These are phyloP conservation scores for Gryllus bimaculatus DNA, from an alignment of 1,140 invertebrate genomes.

Conservation along the genomic window DNA sequence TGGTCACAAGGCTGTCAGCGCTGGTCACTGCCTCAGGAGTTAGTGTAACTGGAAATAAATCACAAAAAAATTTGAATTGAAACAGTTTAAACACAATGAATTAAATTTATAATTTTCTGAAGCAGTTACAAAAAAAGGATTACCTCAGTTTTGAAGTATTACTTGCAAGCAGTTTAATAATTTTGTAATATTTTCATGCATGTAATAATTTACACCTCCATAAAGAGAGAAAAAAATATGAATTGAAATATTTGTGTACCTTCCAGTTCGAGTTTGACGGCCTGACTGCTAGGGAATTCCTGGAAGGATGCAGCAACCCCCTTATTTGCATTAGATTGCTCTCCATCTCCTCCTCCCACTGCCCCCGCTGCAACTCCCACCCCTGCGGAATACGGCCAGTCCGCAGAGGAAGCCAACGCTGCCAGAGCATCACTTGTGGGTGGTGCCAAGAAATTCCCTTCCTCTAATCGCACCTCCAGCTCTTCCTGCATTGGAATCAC, in stretches of 20 bases:
- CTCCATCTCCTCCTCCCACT: slow-evolving; percentile 24
- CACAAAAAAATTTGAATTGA: neutral
- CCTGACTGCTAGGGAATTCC: slow-evolving; percentile 21
- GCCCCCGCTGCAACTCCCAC: slow-evolving; percentile 34
- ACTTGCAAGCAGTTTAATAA: too few species aligned
- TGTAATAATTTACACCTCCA: too few species aligned
- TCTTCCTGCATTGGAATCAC: slow-evolving; percentile 44
- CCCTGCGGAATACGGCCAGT: slow-evolving; percentile 34
- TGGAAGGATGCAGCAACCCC: slow-evolving; percentile 10
- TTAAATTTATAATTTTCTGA: neutral
- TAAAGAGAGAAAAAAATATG: too few species aligned
- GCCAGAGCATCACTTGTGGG: neutral
- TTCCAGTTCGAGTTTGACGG: slow-evolving; percentile 41
- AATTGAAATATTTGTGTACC: slow-evolving; percentile 22
- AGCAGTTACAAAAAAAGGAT: too few species aligned
- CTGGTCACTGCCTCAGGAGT: slow-evolving; percentile 37
- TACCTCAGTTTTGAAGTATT: too few species aligned
- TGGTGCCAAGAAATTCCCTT: slow-evolving; percentile 34
- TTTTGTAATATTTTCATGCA: too few species aligned
- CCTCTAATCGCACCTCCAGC: slow-evolving; percentile 39
- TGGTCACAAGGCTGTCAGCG: slow-evolving; percentile 35
- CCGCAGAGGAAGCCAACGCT: slow-evolving; percentile 21
- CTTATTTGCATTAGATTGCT: neutral
- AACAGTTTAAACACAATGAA: neutral
- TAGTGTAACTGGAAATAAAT: slow-evolving; percentile 33